Percentiles rank a stretch among this genome's conserved stretches.
Evolutionary conservation across 1,140 invertebrate species (phyloP).

Genomic region (Cataglyphis hispanica): DNA sequence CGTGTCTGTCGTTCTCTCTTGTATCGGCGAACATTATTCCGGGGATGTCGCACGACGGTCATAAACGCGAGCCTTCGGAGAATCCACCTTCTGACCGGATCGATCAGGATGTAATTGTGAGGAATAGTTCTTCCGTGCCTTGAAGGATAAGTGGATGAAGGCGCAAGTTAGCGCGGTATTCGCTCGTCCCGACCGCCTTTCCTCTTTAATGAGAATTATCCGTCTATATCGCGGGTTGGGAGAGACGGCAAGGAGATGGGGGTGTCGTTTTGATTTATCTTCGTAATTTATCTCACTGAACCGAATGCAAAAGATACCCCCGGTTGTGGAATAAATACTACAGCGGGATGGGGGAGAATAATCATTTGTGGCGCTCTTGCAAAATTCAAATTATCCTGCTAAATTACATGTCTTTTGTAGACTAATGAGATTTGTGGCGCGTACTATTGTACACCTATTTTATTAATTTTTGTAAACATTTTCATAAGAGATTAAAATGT

Average conservation of each 20-base stretch:
- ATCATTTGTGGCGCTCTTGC: slow-evolving; percentile 8
- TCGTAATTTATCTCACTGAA: slow-evolving; percentile 59
- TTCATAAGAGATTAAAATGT: not conserved
- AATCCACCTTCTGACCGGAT: slow-evolving; percentile 56
- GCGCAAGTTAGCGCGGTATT: slow-evolving; percentile 66
- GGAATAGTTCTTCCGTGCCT: slow-evolving; percentile 68
- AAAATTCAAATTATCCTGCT: slow-evolving; percentile 23
- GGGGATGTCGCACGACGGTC: slow-evolving; percentile 3
- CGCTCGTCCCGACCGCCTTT: slow-evolving; percentile 6
- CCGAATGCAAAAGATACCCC: slow-evolving; percentile 64
- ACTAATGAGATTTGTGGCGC: slow-evolving; percentile 13
- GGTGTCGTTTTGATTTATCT: slow-evolving; percentile 71
- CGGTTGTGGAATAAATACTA: slow-evolving; percentile 14
- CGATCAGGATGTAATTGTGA: slow-evolving; percentile 76
- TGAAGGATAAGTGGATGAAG: slow-evolving; percentile 73
- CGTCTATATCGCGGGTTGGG: slow-evolving; percentile 49
- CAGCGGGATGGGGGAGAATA: not conserved
- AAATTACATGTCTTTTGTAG: slow-evolving; percentile 17
- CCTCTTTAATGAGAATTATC: slow-evolving; percentile 71
- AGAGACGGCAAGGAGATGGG: too few relatives aligned
- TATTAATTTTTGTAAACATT: not conserved
- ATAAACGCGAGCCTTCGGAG: slow-evolving; percentile 53
- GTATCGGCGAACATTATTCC: slow-evolving; percentile 57
- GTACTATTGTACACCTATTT: too few relatives aligned
- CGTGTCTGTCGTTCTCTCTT: slow-evolving; percentile 29